phyloP scores from a whole-genome alignment of 2,113 vertebrate genomes.

The Alexandromys fortis region DNA sequence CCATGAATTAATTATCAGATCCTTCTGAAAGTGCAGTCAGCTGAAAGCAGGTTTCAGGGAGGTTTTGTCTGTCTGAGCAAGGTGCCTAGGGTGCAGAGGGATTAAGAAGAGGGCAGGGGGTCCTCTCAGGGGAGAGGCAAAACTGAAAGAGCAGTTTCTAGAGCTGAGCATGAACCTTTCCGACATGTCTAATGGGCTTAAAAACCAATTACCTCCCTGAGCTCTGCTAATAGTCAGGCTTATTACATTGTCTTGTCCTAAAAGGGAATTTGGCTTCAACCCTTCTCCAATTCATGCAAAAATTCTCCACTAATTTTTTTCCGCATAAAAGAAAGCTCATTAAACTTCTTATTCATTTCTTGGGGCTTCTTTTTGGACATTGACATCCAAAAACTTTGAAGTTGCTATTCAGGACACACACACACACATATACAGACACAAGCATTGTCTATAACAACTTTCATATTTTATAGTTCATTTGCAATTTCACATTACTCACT shows the following conservation, averaged over 20 bases:
- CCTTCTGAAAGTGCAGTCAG: conserved; percentile 27
- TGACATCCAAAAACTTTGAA: neutral
- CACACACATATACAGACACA: neutral
- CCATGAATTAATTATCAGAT: neutral
- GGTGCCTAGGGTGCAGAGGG: neutral
- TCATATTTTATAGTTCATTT: neutral
- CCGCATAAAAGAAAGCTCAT: neutral
- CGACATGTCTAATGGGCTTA: neutral
- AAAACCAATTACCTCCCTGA: neutral
- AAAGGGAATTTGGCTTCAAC: neutral
- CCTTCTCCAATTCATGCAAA: neutral
- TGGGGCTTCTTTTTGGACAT: neutral
- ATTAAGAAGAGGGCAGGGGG: neutral
- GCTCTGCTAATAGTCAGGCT: neutral
- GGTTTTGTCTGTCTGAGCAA: conserved; percentile 20
- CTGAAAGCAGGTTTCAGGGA: neutral
- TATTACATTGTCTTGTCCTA: neutral
- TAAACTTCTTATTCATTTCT: neutral
- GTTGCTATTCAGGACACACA: neutral
- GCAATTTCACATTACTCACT: neutral
- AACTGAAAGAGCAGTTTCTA: neutral
- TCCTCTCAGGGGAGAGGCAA: conserved; percentile 17
- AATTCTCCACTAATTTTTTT: neutral
- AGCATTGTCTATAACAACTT: neutral
- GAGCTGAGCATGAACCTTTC: neutral